These are phyloP conservation scores for Uloborus plumipes DNA, from an alignment of 2,888 invertebrate species.

Conservation along the genomic window DNA sequence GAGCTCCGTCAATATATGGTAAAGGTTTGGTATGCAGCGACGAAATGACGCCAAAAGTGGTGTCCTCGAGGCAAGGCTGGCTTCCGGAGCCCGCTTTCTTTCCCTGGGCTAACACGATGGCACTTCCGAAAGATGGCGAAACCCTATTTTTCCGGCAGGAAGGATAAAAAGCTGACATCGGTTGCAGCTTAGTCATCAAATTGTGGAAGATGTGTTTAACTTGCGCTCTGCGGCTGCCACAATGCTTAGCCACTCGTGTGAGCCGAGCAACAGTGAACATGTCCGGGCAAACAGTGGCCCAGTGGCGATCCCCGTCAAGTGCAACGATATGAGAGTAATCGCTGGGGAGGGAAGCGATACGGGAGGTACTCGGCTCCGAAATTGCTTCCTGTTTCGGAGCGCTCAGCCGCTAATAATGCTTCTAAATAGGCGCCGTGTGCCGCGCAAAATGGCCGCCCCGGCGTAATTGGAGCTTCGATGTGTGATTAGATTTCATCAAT, in stretches of 20 bases:
- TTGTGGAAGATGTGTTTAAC: slow-evolving; percentile 63
- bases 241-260: slow-evolving; percentile 62
- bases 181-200: slow-evolving; percentile 63
- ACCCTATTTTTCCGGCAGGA: slow-evolving; percentile 58
- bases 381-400: slow-evolving; percentile 63
- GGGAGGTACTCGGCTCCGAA: slow-evolving; percentile 41
- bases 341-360: slow-evolving; percentile 19
- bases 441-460: slow-evolving; percentile 31
- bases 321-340: slow-evolving; percentile 63
- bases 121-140: slow-evolving; percentile 35
- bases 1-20: slow-evolving; percentile 60
- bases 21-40: slow-evolving; percentile 51
- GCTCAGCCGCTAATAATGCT: slow-evolving; percentile 62
- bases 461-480: slow-evolving; percentile 58
- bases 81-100: slow-evolving; percentile 48
- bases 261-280: slow-evolving; percentile 51
- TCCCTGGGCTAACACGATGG: slow-evolving; percentile 41
- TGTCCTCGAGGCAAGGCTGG: slow-evolving; percentile 48
- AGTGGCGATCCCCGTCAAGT: slow-evolving; percentile 46
- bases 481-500: slow-evolving; percentile 64
- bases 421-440: slow-evolving; percentile 39
- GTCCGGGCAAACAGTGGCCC: slow-evolving; percentile 41
- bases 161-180: slow-evolving; percentile 63
- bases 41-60: slow-evolving; percentile 58
- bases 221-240: slow-evolving; percentile 57